Evolutionary conservation across 2,888 invertebrate species (phyloP).

Genomic region (Tortrix viridana): DNA sequence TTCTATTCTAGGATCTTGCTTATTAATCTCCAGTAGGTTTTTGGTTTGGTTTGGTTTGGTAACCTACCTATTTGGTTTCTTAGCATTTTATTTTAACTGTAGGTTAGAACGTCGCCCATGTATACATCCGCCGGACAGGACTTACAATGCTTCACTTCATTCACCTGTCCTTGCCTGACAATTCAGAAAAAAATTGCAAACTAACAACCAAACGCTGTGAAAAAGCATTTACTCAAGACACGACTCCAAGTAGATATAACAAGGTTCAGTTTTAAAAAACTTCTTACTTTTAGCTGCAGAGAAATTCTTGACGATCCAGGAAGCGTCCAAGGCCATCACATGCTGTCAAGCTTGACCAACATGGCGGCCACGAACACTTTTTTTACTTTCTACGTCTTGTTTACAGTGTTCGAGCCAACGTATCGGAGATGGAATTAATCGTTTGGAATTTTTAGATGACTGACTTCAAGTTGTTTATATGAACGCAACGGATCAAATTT

Average conservation of each 20-base stretch:
- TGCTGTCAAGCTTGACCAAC: constrained; percentile 52
- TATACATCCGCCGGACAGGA: constrained; percentile 16
- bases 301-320: constrained; percentile 41
- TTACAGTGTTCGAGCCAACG: constrained; percentile 31
- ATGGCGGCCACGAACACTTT: constrained; percentile 47
- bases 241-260: background rate
- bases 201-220: constrained; percentile 11
- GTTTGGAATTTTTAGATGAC: constrained; percentile 31
- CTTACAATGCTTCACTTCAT: constrained; percentile 33
- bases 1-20: too few relatives aligned
- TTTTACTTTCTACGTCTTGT: constrained; percentile 52
- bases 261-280: constrained; percentile 2
- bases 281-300: constrained; percentile 19
- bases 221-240: constrained; percentile 20
- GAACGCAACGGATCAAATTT: constrained; percentile 10
- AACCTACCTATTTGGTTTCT: too few relatives aligned
- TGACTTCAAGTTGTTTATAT: constrained; percentile 17
- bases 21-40: background rate
- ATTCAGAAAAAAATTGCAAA: constrained; percentile 33
- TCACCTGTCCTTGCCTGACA: constrained; percentile 33
- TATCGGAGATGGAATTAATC: constrained; percentile 27
- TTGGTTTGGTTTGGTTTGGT: too few relatives aligned
- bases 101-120: constrained; percentile 9
- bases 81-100: background rate
- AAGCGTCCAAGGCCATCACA: constrained; percentile 51